phyloP scores from a whole-genome alignment of 2,888 invertebrate genomes.

The Lepetodrilus schrolli region DNA sequence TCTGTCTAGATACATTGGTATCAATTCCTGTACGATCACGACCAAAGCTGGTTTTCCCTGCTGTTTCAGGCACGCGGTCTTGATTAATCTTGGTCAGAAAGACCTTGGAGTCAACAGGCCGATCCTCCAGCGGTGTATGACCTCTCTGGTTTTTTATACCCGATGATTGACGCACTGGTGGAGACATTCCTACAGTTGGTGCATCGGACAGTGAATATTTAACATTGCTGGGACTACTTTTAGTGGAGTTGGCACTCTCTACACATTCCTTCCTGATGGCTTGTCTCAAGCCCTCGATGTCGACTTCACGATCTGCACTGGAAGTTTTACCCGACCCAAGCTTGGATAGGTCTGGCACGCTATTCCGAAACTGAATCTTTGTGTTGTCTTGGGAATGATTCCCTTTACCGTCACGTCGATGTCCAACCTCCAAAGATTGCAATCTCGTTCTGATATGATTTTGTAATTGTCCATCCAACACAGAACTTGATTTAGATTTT shows the following conservation, averaged over 20 bases:
- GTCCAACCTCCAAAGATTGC: no score
- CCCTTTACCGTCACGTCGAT: no score
- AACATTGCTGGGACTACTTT: no score
- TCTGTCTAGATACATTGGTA: background rate
- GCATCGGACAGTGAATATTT: no score
- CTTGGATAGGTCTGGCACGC: background rate
- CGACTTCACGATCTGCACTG: background rate
- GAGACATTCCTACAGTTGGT: no score
- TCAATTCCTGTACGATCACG: no score
- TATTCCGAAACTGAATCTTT: background rate
- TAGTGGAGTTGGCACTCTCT: no score
- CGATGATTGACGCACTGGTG: background rate
- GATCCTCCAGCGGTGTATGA: no score
- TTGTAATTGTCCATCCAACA: background rate
- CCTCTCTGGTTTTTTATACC: no score
- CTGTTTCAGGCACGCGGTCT: background rate
- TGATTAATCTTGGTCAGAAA: background rate
- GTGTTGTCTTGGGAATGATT: no score
- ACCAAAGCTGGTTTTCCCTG: background rate
- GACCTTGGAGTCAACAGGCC: background rate
- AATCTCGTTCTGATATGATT: no score
- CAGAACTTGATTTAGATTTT: constrained; percentile 10
- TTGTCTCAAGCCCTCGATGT: background rate
- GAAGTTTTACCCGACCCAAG: background rate
- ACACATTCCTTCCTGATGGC: background rate